Evolutionary conservation across 2,797 vertebrate genomes (phyloP), one percentile per base, ranked within the genome.

Genomic region (Poecilia wingei): DNA sequence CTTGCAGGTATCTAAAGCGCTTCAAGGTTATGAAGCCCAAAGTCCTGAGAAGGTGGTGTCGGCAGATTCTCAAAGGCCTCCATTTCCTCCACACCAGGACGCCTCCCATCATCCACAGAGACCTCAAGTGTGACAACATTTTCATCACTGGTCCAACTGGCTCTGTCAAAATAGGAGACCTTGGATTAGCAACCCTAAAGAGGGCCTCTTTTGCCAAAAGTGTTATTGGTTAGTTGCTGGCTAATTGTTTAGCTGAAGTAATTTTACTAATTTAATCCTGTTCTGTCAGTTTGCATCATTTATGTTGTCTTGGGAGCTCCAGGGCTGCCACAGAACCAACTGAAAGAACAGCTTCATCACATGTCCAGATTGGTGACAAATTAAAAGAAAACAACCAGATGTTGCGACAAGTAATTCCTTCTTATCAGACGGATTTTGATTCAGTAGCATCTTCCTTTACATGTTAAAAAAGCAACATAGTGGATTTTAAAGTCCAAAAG

Each of bases 11-110:
- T 95, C 95, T 99, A 93, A 99, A 99, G 91, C 96, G 98, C 71
- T 99, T 99, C 91, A 99, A 99, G 92, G 98, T 99, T 91, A 99
- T 99, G 98, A 99, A 99, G 89, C 96, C 98, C 41, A 99, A 99
- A 94, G 98, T 99, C 72, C 94, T 99, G 47, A 94, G 98, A 74
- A 99, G 98, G 87, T 99, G 98, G 98, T 99, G 98, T 92, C 96
- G 98, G 84, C 98, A 99, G 94, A 99, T 99, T 87, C 95, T 99
- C 81, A 99, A 99, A 93, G 98, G 98, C 75, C 96, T 99, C 85
- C 96, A 97, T 88, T 99, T 99, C 91, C 96, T 99, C 72, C 98
- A 99, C 91, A 99, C 98, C 0, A 95, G 98, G 90, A 96, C 97
- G 1, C 98, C 98, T 57, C 98, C 98, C 53, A 99, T 99, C 93